Base-by-base conservation (phyloP, 2,888 invertebrate species). In the Cremastinae sp. region DNA sequence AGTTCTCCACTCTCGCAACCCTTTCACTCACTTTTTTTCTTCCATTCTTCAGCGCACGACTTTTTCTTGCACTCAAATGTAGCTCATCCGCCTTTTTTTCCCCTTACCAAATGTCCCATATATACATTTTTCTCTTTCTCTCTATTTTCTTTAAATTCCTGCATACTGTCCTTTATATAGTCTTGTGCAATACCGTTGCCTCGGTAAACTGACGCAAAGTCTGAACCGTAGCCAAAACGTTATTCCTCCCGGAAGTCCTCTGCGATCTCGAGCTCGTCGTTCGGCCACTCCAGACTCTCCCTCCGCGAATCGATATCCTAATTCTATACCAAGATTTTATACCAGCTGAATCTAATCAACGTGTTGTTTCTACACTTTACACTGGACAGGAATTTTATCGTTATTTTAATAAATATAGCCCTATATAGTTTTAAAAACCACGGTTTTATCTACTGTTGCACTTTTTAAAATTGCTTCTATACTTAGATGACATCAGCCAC, bases 251-350 rank as follows among this genome's bases (percentile, higher is more conserved):
- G 56, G 62, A 71, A 72, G 56, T 72, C n/a, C n/a, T 75, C 61
- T 61, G 56, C 28, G 28, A 28, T 28, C 28, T 2, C 28, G 28
- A 5, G 28, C 28, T 28, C 28, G 2, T 5, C 28, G 2, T 5
- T 28, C 28, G 28, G 28, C 28, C 28, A 28, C 28, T 28, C 28
- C 28, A 28, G 28, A 18, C 47, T 22, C 64, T 65, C 54, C 71
- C 56, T 54, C 61, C 75, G n/a, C n/a, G 54, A 61, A 75, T 75
- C 75, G 71, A 75, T 75, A 75, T 71, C 65, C 61, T 2, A 41
- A 9, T n/a, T 41, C 2, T 9, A 41, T 5, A 2, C 4, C 2
- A 9, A 41, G 41, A 41, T 45, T 47, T 61, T 47, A 9, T 22
- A 28, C 5, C 28, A 3, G n/a, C n/a, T n/a, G n/a, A n/a, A n/a